These are phyloP conservation scores for Drosophila sucinea DNA, from an alignment of 1,140 invertebrate genomes.

Conservation along the genomic window DNA sequence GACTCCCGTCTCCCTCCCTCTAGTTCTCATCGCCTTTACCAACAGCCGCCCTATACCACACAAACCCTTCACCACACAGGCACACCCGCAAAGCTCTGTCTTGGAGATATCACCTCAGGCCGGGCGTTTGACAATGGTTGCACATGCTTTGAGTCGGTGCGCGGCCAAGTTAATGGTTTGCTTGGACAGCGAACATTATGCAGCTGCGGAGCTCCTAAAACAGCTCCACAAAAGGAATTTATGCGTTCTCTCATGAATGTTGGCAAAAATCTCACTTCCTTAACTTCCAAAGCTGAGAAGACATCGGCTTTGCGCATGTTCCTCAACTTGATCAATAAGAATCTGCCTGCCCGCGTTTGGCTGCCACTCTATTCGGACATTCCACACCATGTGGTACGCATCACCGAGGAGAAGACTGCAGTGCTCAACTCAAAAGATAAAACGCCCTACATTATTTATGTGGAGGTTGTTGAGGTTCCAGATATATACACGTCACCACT, in stretches of 20 bases:
- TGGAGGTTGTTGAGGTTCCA: slow-evolving; percentile 97
- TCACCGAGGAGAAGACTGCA: slow-evolving; percentile 95
- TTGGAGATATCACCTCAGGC: slow-evolving; percentile 96
- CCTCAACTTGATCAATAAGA: slow-evolving; percentile 96
- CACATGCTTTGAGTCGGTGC: slow-evolving; percentile 87
- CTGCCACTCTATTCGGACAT: slow-evolving; percentile 97
- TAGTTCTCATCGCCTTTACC: slow-evolving; percentile 82
- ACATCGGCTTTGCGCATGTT: slow-evolving; percentile 95
- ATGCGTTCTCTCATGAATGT: slow-evolving; percentile 94
- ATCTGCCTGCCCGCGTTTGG: slow-evolving; percentile 98
- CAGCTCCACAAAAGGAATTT: slow-evolving; percentile 94
- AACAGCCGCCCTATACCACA: slow-evolving; percentile 77
- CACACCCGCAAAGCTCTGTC: slow-evolving; percentile 86
- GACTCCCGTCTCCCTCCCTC: slow-evolving; percentile 66
- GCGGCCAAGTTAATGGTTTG: slow-evolving; percentile 89
- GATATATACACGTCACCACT: slow-evolving; percentile 92
- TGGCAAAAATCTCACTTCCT: slow-evolving; percentile 93
- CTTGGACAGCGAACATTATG: slow-evolving; percentile 89
- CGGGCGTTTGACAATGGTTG: slow-evolving; percentile 98
- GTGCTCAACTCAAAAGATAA: slow-evolving; percentile 99
- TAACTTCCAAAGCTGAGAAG: slow-evolving; percentile 97
- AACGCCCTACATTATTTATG: slow-evolving; percentile 99
- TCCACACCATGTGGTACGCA: slow-evolving; percentile 94
- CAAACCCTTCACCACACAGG: slow-evolving; percentile 60
- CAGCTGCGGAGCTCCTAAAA: slow-evolving; percentile 90